A percentile compares a stretch with the other conserved stretches of the same genome.
Conservation (phyloP, 30 jellyfish, hydroid and myxozoan species). For the Chrysaora quinquecirrha region DNA sequence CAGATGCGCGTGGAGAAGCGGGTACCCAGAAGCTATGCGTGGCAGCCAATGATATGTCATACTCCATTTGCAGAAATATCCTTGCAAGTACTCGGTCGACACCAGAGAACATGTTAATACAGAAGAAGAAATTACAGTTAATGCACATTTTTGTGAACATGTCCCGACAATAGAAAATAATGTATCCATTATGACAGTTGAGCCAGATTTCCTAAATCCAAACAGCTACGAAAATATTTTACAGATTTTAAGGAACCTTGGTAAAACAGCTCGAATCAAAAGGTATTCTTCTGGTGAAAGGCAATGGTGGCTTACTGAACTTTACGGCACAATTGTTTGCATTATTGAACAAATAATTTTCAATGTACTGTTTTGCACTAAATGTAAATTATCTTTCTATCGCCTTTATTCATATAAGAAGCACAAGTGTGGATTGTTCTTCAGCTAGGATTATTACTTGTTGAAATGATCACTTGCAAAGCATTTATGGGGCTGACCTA, state of each 20-base stretch:
- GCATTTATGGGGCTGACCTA: neutral
- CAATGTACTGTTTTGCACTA: constrained; percentile 1
- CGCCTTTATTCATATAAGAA: neutral
- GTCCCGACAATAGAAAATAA: neutral
- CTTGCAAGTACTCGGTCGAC: neutral
- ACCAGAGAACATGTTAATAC: neutral
- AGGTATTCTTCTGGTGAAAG: constrained; percentile 16
- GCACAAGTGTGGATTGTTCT: constrained; percentile 24
- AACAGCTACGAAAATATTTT: constrained; percentile 16
- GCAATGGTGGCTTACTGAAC: constrained; percentile 14
- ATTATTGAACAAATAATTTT: constrained; percentile 21
- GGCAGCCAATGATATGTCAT: neutral
- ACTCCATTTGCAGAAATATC: constrained; percentile 3
- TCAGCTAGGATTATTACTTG: neutral
- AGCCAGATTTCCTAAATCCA: constrained; percentile 38
- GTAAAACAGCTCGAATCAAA: constrained; percentile 19
- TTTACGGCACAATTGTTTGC: constrained; percentile 2
- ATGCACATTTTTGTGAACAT: neutral
- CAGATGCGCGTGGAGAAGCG: neutral
- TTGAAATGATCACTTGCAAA: neutral
- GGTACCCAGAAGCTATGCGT: constrained; percentile 5
- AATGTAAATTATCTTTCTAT: neutral
- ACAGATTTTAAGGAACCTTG: constrained; percentile 22
- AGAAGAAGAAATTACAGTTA: neutral
- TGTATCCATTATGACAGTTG: neutral